Percentiles rank a stretch among this genome's conserved stretches.
These are phyloP conservation scores for Riparia riparia DNA, from an alignment of 2,113 vertebrate species.

Conservation along the genomic window DNA sequence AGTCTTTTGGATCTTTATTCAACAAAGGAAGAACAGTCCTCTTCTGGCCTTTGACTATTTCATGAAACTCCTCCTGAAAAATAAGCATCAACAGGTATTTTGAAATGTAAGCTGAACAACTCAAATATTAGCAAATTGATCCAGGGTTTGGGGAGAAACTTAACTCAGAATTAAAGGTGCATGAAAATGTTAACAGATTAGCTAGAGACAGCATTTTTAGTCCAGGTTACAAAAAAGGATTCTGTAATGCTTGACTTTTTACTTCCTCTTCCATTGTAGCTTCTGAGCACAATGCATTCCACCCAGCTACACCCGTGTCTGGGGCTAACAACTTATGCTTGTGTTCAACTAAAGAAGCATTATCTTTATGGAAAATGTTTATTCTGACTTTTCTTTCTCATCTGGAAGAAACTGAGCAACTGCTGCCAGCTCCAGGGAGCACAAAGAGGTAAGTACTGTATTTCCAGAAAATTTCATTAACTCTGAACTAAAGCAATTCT, in stretches of 20 bases:
- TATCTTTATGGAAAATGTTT: background rate
- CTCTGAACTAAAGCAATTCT: background rate
- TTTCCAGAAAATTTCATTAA: background rate
- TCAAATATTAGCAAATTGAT: background rate
- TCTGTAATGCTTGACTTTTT: background rate
- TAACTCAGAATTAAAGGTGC: background rate
- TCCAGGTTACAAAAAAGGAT: background rate
- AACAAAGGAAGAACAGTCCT: background rate
- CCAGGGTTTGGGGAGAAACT: background rate
- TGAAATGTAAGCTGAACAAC: background rate
- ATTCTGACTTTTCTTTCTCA: background rate
- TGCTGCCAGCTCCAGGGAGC: background rate
- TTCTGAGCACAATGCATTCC: background rate
- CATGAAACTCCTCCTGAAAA: background rate
- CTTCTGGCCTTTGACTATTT: background rate
- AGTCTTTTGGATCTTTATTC: background rate
- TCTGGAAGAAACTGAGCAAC: background rate
- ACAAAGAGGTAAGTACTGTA: background rate
- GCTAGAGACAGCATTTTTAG: background rate
- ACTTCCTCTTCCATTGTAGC: background rate
- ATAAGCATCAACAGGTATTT: background rate
- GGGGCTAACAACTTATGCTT: background rate
- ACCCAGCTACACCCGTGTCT: background rate
- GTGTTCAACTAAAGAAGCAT: background rate
- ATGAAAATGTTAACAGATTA: background rate